Percentiles rank a stretch among this genome's conserved stretches.
Evolutionary conservation across 2,888 invertebrate genomes (phyloP).

Genomic region (Zhuqinia jingwanae): DNA sequence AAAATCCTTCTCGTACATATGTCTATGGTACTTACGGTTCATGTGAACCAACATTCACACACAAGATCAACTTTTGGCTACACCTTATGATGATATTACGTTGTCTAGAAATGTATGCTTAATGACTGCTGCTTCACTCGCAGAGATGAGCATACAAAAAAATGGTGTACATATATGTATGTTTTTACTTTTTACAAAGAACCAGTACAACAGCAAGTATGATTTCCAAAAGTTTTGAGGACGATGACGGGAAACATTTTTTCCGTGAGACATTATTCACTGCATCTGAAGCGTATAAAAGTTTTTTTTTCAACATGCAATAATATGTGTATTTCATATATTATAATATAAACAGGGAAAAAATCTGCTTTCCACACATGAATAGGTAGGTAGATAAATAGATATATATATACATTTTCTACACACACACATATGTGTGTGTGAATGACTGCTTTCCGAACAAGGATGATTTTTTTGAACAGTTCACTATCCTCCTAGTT

Average conservation of each 20-base stretch:
- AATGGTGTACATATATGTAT: neutral
- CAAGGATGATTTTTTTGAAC: neutral
- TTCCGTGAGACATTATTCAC: constrained; percentile 27
- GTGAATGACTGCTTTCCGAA: constrained; percentile 11
- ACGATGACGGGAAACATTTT: neutral
- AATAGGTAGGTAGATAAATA: neutral
- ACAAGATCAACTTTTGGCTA: constrained; percentile 37
- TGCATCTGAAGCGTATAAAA: constrained; percentile 30
- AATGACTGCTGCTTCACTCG: constrained; percentile 8
- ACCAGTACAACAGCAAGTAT: neutral
- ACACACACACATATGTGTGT: neutral
- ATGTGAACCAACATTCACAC: constrained; percentile 37
- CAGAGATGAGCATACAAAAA: neutral
- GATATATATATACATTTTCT: neutral
- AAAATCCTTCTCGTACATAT: constrained; percentile 45
- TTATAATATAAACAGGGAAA: neutral
- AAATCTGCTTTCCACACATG: neutral
- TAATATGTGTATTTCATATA: constrained; percentile 28
- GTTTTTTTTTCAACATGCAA: constrained; percentile 6
- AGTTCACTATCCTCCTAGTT: neutral
- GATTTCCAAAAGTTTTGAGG: constrained; percentile 50
- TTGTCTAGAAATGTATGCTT: constrained; percentile 3
- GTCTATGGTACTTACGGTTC: constrained; percentile 49
- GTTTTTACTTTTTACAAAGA: neutral
- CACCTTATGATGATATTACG: constrained; percentile 22